Percentiles rank a stretch among this genome's conserved stretches.
Conservation (phyloP, 1,140 invertebrate species). For the Conus ventricosus region DNA sequence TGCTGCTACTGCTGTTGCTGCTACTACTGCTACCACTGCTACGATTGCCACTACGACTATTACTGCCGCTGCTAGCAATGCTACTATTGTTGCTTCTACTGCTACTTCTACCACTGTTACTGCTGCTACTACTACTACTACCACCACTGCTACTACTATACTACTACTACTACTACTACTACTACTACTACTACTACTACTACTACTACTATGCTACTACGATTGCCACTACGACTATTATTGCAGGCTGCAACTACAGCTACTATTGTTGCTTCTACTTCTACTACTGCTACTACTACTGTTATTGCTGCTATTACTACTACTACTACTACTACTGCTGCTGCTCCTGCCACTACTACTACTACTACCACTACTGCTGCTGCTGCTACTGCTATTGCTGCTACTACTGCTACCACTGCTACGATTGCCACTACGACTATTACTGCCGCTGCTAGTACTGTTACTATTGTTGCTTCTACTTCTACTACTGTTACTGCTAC, state of each 20-base stretch:
- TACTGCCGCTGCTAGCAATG: no score
- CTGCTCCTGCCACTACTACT: no score
- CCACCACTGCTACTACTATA: not conserved
- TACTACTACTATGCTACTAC: no score
- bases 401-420: not conserved
- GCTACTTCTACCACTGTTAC: not conserved
- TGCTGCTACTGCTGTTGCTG: not conserved
- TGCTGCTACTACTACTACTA: not conserved
- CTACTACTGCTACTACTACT: not conserved
- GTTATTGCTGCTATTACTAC: no score
- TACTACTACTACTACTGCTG: not conserved
- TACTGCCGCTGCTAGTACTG: no score
- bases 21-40: constrained; percentile 4
- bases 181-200: no score
- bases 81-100: no score
- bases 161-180: no score
- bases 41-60: not conserved
- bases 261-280: not conserved
- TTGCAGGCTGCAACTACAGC: not conserved
- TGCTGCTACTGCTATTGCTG: no score
- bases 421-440: no score
- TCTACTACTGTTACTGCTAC: not conserved
- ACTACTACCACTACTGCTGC: not conserved
- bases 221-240: no score
- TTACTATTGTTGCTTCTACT: no score